phyloP scores from a whole-genome alignment of 2,113 vertebrate species.

The Phaethornis superciliosus region DNA sequence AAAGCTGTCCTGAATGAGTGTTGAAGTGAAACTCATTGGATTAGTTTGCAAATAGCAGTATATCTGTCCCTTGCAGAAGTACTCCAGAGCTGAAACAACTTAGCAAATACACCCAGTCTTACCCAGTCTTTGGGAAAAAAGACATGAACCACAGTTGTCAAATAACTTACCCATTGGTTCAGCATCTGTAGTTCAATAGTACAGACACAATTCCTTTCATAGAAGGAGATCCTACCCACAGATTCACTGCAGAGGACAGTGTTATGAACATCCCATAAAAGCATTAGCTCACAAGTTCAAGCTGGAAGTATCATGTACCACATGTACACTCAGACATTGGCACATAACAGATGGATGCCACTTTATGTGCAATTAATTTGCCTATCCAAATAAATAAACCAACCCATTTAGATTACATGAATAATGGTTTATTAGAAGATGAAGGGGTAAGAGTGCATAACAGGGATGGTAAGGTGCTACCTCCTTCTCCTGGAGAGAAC shows the following conservation, averaged over 20 bases:
- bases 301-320: not conserved
- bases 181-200: not conserved
- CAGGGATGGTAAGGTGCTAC: accelerated
- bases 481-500: not conserved
- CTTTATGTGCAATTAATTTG: not conserved
- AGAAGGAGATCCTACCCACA: not conserved
- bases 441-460: not conserved
- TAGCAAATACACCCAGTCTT: not conserved
- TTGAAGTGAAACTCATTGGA: not conserved
- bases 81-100: not conserved
- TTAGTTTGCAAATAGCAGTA: not conserved
- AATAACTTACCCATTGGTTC: not conserved
- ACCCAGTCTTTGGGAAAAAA: not conserved
- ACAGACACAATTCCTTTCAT: not conserved
- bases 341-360: not conserved
- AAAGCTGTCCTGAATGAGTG: not conserved
- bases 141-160: not conserved
- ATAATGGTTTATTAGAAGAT: not conserved
- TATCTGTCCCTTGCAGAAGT: not conserved
- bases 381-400: not conserved
- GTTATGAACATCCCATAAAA: not conserved
- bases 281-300: not conserved
- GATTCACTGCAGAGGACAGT: not conserved
- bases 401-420: not conserved
- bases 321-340: accelerated